phyloP scores from a whole-genome alignment of 1,140 invertebrate genomes.

The Macrobrachium rosenbergii region DNA sequence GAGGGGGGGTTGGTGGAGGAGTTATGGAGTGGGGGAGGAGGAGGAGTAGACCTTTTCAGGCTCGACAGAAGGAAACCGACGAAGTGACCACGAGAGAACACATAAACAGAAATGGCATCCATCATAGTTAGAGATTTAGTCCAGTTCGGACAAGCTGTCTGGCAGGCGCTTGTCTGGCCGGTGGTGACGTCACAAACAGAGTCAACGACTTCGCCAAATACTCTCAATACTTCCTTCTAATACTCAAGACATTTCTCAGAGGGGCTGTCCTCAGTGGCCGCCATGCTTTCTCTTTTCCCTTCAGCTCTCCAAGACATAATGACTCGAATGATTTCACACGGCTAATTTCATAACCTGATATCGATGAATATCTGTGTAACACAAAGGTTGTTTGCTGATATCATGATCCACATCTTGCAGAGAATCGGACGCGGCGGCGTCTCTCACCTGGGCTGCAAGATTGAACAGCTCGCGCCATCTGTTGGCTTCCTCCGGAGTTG shows the following conservation, averaged over 20 bases:
- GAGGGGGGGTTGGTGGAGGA: too few relatives aligned
- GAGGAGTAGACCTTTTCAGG: too few relatives aligned
- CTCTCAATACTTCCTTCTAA: constrained; percentile 5
- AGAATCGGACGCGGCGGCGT: constrained; percentile 13
- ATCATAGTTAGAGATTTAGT: constrained; percentile 17
- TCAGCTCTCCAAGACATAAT: background rate
- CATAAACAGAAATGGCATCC: background rate
- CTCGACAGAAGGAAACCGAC: too few relatives aligned
- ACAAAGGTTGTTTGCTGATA: background rate
- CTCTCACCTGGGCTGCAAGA: constrained; percentile 6
- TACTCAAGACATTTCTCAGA: background rate
- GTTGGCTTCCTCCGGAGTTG: background rate
- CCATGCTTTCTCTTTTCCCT: background rate
- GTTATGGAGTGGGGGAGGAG: too few relatives aligned
- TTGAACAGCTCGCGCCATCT: constrained; percentile 32
- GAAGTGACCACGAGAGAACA: background rate
- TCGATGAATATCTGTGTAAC: background rate
- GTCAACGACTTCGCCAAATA: constrained; percentile 43
- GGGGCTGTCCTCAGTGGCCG: background rate
- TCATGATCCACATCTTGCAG: background rate
- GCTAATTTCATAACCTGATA: too few relatives aligned
- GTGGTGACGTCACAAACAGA: constrained; percentile 30
- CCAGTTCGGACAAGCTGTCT: constrained; percentile 46
- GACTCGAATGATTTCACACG: background rate
- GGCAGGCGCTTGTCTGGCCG: constrained; percentile 46